These are phyloP conservation scores for Coluber constrictor DNA, from an alignment of 2,797 vertebrate species.

Conservation along the genomic window DNA sequence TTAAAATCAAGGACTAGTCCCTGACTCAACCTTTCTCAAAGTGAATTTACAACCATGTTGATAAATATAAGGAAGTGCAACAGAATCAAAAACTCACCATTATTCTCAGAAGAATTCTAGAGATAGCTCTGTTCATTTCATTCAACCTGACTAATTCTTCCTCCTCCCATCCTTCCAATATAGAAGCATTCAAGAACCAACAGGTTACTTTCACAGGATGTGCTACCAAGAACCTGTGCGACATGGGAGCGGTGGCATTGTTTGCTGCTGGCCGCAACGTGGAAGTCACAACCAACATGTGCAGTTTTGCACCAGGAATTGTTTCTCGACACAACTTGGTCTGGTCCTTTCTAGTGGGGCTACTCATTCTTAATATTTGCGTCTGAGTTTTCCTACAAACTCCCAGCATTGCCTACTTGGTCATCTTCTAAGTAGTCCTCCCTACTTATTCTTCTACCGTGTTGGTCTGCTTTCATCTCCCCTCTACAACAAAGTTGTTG, in stretches of 20 bases:
- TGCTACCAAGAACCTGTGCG: slow-evolving; percentile 11
- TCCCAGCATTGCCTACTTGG: too few species aligned
- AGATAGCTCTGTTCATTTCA: too few species aligned
- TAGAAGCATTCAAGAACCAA: background rate
- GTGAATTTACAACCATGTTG: background rate
- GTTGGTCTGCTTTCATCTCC: background rate
- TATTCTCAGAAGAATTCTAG: background rate
- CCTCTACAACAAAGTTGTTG: background rate
- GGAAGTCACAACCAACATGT: background rate
- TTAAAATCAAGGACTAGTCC: too few species aligned
- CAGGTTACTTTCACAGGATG: slow-evolving; percentile 24
- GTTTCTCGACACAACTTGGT: background rate
- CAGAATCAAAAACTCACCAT: too few species aligned
- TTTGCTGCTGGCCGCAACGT: background rate
- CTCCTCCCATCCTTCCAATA: background rate
- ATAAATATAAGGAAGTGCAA: background rate
- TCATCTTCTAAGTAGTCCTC: background rate
- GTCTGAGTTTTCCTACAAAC: background rate
- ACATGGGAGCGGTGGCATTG: slow-evolving; percentile 5
- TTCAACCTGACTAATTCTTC: background rate
- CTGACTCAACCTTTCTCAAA: background rate
- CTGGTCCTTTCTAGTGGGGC: background rate
- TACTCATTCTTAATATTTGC: background rate
- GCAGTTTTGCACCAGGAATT: background rate
- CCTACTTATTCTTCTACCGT: background rate